A percentile compares a stretch with the other conserved stretches of the same genome.
phyloP scores from a whole-genome alignment of 23 tunicate species.

The Trididemnum miniatum region DNA sequence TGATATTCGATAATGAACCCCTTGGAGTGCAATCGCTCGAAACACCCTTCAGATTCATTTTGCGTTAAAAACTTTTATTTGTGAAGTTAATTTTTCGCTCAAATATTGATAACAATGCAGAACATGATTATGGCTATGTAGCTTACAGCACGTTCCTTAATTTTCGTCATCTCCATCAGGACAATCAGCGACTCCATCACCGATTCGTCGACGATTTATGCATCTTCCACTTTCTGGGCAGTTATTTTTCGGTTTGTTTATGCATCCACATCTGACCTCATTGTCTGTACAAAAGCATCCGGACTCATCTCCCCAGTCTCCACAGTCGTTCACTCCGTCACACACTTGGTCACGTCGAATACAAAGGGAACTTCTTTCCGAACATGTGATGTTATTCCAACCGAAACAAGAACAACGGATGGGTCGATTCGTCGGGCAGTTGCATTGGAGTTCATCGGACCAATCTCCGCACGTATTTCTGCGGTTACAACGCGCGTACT shows the following conservation, averaged over 20 bases:
- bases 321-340: conserved; percentile 39
- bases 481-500: background rate
- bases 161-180: conserved; percentile 42
- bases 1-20: no score
- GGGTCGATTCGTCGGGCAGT: conserved; percentile 7
- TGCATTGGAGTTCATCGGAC: conserved; percentile 29
- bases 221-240: conserved; percentile 28
- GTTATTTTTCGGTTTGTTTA: background rate
- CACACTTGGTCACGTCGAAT: background rate
- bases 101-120: no score
- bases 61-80: no score
- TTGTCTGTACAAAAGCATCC: conserved; percentile 18
- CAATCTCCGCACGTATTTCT: conserved; percentile 42
- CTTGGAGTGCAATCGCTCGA: no score
- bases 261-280: conserved; percentile 41
- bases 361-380: conserved; percentile 3
- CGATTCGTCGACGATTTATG: conserved; percentile 16
- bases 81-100: no score
- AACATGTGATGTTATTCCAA: background rate
- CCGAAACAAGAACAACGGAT: background rate
- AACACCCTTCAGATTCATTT: no score
- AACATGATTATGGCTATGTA: no score
- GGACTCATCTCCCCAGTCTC: conserved; percentile 45
- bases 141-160: no score
- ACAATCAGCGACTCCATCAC: conserved; percentile 30